Evolutionary conservation across 1,140 invertebrate species (phyloP).

Genomic region (Bathynomus jamesi): DNA sequence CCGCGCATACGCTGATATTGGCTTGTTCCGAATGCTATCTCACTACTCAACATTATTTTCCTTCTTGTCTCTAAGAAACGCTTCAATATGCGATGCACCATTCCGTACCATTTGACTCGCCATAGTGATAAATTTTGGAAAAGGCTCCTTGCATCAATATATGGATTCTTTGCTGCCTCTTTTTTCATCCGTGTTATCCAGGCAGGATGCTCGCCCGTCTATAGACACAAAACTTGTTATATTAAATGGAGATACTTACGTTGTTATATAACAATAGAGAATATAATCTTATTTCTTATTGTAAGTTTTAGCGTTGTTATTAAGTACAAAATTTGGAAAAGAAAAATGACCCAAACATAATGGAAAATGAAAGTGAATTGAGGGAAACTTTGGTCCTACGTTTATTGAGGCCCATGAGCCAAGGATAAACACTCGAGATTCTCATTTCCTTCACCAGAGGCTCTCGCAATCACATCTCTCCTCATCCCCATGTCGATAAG

Average conservation of each 20-base stretch:
- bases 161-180: too few species aligned
- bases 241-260: too few species aligned
- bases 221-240: too few species aligned
- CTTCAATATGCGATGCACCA: background rate
- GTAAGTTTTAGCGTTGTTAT: too few species aligned
- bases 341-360: too few species aligned
- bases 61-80: slow-evolving; percentile 23
- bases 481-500: slow-evolving; percentile 38
- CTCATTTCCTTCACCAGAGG: slow-evolving; percentile 37
- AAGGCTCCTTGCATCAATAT: background rate
- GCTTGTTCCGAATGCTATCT: slow-evolving; percentile 30
- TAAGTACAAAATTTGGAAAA: too few species aligned
- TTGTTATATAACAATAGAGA: too few species aligned
- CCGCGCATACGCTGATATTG: slow-evolving; percentile 26
- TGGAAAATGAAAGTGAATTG: slow-evolving; percentile 29
- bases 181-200: too few species aligned
- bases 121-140: background rate
- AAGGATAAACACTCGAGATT: slow-evolving; percentile 38
- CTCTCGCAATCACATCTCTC: slow-evolving; percentile 37
- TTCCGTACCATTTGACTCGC: background rate
- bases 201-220: too few species aligned
- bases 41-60: slow-evolving; percentile 33
- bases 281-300: too few species aligned
- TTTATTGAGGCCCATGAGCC: slow-evolving; percentile 38
- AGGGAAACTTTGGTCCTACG: slow-evolving; percentile 27